These are phyloP conservation scores for Phaonia tiefii DNA, from an alignment of 2,888 invertebrate genomes.

Conservation along the genomic window DNA sequence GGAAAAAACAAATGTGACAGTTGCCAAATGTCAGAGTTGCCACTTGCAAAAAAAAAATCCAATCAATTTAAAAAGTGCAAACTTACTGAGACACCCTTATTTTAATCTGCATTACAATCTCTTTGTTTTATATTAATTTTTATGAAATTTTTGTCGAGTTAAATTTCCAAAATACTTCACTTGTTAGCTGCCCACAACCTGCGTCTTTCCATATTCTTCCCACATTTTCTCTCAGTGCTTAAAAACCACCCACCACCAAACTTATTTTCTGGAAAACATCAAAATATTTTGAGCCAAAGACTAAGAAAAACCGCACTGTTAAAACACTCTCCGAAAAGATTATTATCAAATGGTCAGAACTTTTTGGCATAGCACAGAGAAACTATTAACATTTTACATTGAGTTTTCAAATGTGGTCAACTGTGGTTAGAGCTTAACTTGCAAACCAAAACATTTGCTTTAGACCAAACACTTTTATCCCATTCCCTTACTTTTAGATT, in stretches of 20 bases:
- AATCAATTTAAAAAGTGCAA: no score
- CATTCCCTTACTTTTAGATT: slow-evolving; percentile 8
- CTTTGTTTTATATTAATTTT: no score
- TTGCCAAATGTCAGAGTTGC: no score
- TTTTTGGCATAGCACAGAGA: slow-evolving; percentile 49
- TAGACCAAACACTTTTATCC: slow-evolving; percentile 28
- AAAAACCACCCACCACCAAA: neutral
- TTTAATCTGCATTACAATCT: no score
- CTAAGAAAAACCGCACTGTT: slow-evolving; percentile 49
- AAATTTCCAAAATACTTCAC: no score
- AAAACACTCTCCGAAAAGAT: slow-evolving; percentile 47
- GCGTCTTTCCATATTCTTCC: neutral
- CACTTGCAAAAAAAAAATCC: no score
- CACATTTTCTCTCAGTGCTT: neutral
- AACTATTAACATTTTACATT: slow-evolving; percentile 33
- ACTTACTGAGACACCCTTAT: no score
- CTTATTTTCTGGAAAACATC: slow-evolving; percentile 25
- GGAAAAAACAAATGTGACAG: no score
- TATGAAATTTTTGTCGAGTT: no score
- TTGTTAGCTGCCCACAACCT: neutral
- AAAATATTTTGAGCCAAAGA: slow-evolving; percentile 45
- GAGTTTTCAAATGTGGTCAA: slow-evolving; percentile 33
- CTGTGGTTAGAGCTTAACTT: slow-evolving; percentile 42
- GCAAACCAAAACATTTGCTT: slow-evolving; percentile 17
- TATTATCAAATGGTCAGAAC: slow-evolving; percentile 56